These are phyloP conservation scores for Tupaia tana DNA, from an alignment of 2,113 vertebrate genomes.

Conservation along the genomic window DNA sequence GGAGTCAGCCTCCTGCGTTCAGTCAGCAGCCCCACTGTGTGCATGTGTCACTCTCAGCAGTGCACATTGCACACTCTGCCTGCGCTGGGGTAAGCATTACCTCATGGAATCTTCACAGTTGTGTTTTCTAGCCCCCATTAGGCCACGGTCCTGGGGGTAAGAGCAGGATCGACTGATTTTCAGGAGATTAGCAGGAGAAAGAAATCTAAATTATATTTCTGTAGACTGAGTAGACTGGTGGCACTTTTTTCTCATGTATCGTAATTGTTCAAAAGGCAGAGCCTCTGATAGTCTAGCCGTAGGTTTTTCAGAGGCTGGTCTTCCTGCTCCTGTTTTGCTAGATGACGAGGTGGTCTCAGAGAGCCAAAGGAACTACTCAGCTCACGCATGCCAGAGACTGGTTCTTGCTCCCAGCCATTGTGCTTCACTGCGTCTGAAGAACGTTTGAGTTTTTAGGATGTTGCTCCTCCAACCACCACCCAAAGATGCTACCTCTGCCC, in stretches of 20 bases:
- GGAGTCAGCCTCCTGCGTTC: not conserved
- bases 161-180: no score
- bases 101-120: not conserved
- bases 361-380: not conserved
- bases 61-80: no score
- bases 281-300: no score
- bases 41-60: not conserved
- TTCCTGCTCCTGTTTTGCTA: not conserved
- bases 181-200: no score
- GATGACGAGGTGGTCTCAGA: not conserved
- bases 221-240: no score
- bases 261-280: no score
- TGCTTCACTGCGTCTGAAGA: not conserved
- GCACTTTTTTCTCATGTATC: no score
- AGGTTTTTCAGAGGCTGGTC: not conserved
- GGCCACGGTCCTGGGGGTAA: no score
- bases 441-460: not conserved
- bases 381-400: not conserved
- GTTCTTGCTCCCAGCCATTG: not conserved
- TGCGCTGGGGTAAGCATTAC: not conserved
- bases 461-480: not conserved
- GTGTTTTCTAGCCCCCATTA: no score
- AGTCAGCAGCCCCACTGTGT: not conserved
- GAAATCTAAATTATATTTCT: no score
- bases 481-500: not conserved